Conservation (phyloP, 2,113 vertebrate species). For the Progne subis region DNA sequence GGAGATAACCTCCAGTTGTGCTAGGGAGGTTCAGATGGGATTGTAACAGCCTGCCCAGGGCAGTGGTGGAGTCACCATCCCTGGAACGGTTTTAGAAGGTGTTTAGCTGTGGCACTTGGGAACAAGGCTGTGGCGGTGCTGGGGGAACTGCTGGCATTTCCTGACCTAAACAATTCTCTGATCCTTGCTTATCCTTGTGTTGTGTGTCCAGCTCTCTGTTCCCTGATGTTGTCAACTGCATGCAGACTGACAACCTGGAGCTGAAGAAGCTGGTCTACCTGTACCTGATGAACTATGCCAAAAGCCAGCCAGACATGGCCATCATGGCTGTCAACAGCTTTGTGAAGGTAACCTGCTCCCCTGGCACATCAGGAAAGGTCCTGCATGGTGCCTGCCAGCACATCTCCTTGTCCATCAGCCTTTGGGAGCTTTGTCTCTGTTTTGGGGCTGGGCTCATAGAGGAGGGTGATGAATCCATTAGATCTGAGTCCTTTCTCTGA, state of each 20-base stretch:
- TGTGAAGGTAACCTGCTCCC: slow-evolving; percentile 86
- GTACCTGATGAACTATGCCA: slow-evolving; percentile 98
- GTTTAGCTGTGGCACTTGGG: not conserved
- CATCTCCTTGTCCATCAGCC: not conserved
- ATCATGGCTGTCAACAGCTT: slow-evolving; percentile 99
- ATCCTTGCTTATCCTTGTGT: not conserved
- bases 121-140: not conserved
- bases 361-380: not conserved
- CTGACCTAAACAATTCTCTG: not conserved
- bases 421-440: not conserved
- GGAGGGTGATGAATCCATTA: not conserved
- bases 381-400: not conserved
- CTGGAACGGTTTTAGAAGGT: not conserved
- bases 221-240: slow-evolving; percentile 98
- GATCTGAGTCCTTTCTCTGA: not conserved
- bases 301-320: slow-evolving; percentile 99
- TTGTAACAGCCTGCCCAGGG: not conserved
- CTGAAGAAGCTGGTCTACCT: slow-evolving; percentile 98
- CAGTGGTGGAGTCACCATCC: not conserved
- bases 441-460: not conserved
- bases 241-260: slow-evolving; percentile 99
- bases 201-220: slow-evolving; percentile 86
- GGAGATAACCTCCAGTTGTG: not conserved
- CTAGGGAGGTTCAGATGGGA: not conserved
- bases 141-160: not conserved